Conservation (phyloP, 2,888 invertebrate species). For the Therioaphis trifolii region DNA sequence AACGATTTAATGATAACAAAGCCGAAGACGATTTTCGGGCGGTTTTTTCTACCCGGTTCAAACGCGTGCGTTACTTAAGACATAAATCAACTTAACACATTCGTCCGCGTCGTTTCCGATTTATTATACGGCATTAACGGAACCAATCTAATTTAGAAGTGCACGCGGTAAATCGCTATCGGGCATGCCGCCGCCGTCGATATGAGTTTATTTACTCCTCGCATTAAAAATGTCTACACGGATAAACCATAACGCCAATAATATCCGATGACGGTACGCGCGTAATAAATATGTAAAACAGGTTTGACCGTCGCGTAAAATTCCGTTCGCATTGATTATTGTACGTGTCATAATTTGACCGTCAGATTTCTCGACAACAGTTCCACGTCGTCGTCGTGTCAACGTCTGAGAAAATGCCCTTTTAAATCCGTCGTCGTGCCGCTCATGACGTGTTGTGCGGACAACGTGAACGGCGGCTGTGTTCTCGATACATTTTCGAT, state of each 20-base stretch:
- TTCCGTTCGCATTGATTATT: not conserved
- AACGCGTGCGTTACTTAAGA: not conserved
- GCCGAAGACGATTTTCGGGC: not conserved
- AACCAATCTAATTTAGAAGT: conserved; percentile 21
- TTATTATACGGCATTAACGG: conserved; percentile 20
- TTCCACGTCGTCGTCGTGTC: not conserved
- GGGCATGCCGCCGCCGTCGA: conserved; percentile 15
- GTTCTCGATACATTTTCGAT: too few species aligned
- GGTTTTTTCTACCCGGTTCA: not conserved
- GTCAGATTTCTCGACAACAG: not conserved
- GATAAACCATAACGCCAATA: not conserved
- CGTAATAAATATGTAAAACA: conserved; percentile 4
- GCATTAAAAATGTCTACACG: conserved; percentile 1
- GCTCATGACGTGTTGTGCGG: too few species aligned
- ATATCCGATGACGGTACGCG: not conserved
- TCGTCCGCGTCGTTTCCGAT: conserved; percentile 10
- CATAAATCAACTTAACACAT: conserved; percentile 34
- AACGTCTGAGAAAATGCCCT: not conserved
- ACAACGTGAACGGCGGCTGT: not conserved
- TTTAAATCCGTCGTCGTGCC: not conserved
- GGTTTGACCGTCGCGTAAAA: not conserved
- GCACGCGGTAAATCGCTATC: not conserved
- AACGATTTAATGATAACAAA: not conserved
- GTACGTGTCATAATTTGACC: not conserved
- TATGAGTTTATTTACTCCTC: conserved; percentile 28